Evolutionary conservation across 2,888 invertebrate genomes (phyloP).

Genomic region (Netelia inedita): DNA sequence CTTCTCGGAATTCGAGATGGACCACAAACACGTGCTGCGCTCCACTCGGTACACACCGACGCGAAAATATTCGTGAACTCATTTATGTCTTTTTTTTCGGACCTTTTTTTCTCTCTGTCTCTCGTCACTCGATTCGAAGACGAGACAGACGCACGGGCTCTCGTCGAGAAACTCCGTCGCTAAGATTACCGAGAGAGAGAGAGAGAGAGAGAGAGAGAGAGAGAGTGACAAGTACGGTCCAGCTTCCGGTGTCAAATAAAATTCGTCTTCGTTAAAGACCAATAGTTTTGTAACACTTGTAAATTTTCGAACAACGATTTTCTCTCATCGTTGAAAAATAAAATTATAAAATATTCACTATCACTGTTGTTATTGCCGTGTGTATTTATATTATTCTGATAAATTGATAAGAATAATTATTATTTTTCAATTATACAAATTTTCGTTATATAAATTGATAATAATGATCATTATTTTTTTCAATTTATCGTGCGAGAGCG

Average conservation of each 20-base stretch:
- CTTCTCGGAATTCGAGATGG: constrained; percentile 54
- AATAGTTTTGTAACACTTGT: background rate
- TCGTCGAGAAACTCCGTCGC: constrained; percentile 1
- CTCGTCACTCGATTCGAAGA: background rate
- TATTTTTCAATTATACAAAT: background rate
- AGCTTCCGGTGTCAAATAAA: constrained; percentile 53
- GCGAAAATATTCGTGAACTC: constrained; percentile 27
- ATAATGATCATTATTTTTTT: background rate
- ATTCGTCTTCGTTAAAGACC: background rate
- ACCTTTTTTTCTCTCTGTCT: background rate
- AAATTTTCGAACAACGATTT: background rate
- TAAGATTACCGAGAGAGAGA: constrained; percentile 3
- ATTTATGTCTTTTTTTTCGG: constrained; percentile 2
- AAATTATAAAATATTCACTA: too few species aligned
- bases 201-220: background rate
- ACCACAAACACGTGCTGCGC: constrained; percentile 42
- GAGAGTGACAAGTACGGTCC: constrained; percentile 46
- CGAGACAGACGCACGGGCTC: constrained; percentile 27
- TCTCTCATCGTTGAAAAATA: background rate
- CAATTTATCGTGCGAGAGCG: background rate
- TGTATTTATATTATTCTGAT: background rate
- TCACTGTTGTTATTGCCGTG: too few species aligned
- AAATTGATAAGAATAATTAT: background rate
- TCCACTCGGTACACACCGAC: constrained; percentile 30
- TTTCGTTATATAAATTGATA: background rate